These are phyloP conservation scores for Stigmatopora nigra DNA, from an alignment of 2,113 vertebrate species.

Conservation along the genomic window DNA sequence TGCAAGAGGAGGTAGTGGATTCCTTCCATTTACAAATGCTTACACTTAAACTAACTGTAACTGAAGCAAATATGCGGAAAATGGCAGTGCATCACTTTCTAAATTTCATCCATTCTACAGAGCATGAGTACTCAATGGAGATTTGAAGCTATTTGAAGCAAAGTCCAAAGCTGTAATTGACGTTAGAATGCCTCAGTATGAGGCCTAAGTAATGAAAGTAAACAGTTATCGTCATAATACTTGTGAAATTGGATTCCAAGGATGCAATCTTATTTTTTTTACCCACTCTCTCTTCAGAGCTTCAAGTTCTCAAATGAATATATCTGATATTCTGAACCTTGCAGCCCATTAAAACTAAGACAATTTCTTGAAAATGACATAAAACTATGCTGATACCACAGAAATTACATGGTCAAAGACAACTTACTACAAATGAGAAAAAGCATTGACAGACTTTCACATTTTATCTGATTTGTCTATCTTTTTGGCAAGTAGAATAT, in stretches of 20 bases:
- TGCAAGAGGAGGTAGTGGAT: slow-evolving; percentile 36
- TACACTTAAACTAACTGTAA: slow-evolving; percentile 43
- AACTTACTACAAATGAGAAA: background rate
- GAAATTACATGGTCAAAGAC: background rate
- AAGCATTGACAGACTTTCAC: background rate
- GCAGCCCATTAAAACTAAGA: background rate
- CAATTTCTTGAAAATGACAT: background rate
- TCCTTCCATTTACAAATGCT: slow-evolving; percentile 43
- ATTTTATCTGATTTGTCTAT: background rate
- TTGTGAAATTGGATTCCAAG: slow-evolving; percentile 56
- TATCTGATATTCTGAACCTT: slow-evolving; percentile 19
- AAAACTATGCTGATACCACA: no score
- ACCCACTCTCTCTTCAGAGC: slow-evolving; percentile 37
- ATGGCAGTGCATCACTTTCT: slow-evolving; percentile 35
- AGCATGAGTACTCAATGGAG: slow-evolving; percentile 30
- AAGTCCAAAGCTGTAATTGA: slow-evolving; percentile 13
- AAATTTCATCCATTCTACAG: slow-evolving; percentile 42
- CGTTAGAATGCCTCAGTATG: slow-evolving; percentile 33
- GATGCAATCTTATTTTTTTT: slow-evolving; percentile 51
- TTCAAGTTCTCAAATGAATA: slow-evolving; percentile 8
- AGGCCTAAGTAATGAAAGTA: slow-evolving; percentile 35
- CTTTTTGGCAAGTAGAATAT: background rate
- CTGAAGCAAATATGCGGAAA: slow-evolving; percentile 36
- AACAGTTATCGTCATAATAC: slow-evolving; percentile 37
- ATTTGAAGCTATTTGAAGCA: slow-evolving; percentile 36